phyloP scores from a whole-genome alignment of 2,113 vertebrate species.

The Ceratotherium simum region DNA sequence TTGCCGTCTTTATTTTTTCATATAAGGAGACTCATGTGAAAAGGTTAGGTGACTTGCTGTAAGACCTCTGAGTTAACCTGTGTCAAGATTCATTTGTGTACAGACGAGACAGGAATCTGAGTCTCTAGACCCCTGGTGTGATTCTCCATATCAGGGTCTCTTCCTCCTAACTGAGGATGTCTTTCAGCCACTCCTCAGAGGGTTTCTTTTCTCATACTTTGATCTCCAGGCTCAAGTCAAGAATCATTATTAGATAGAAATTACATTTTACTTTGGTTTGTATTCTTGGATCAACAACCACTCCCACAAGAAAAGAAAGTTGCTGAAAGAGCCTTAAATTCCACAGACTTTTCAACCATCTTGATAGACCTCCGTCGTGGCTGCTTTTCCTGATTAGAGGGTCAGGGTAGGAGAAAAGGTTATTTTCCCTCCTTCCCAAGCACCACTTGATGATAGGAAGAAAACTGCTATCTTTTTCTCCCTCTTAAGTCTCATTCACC shows the following conservation, averaged over 20 bases:
- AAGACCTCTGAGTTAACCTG: background rate
- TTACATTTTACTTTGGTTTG: constrained; percentile 28
- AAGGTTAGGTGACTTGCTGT: background rate
- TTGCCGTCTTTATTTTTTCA: background rate
- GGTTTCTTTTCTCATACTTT: background rate
- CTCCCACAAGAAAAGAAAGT: background rate
- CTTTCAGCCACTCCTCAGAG: background rate
- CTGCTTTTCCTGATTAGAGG: background rate
- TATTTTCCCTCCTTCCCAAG: background rate
- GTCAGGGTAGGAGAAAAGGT: background rate
- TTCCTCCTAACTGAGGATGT: background rate
- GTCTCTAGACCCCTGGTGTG: background rate
- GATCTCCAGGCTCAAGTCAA: background rate
- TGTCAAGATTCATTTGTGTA: background rate
- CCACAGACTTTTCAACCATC: background rate
- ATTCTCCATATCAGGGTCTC: background rate
- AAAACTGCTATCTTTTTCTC: background rate
- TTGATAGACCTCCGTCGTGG: rapidly evolving
- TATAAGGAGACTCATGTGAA: background rate
- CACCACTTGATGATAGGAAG: background rate
- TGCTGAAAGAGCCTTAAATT: background rate
- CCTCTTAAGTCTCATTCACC: background rate
- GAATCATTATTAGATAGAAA: background rate
- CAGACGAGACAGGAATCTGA: background rate
- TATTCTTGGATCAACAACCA: background rate